Conservation (phyloP, 2,113 vertebrate genomes). For the Picathartes gymnocephalus region DNA sequence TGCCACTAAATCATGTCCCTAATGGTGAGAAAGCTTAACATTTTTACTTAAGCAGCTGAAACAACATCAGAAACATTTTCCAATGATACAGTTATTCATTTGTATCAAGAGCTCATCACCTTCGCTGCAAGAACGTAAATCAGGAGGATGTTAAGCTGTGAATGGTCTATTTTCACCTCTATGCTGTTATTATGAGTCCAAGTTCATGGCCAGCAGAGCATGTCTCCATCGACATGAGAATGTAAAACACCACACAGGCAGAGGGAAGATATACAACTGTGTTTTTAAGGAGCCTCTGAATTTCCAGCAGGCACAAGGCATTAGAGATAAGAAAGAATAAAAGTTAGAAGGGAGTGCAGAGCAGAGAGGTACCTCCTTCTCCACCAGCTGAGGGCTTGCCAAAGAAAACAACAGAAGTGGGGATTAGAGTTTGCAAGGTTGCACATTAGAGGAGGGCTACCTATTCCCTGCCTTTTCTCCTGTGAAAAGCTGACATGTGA, state of each 20-base stretch:
- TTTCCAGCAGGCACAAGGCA: not conserved
- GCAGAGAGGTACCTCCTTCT: not conserved
- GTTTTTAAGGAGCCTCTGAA: not conserved
- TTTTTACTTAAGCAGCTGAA: conserved; percentile 67
- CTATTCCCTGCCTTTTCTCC: conserved; percentile 29
- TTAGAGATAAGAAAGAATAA: conserved; percentile 29
- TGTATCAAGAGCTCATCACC: conserved; percentile 25
- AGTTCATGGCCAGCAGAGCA: not conserved
- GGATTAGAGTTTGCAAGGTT: not conserved
- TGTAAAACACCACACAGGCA: not conserved
- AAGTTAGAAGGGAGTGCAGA: not conserved
- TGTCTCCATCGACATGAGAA: not conserved
- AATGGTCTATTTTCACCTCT: conserved; percentile 14
- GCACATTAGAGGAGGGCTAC: not conserved
- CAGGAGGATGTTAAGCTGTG: not conserved
- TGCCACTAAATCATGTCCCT: conserved; percentile 49
- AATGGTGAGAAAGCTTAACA: conserved; percentile 27
- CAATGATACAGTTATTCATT: conserved; percentile 30
- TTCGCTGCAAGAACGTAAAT: not conserved
- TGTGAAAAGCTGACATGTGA: conserved; percentile 33
- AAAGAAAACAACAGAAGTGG: conserved; percentile 28
- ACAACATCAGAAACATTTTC: conserved; percentile 57
- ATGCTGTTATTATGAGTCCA: not conserved
- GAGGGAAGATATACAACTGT: not conserved
- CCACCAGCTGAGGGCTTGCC: conserved; percentile 6